These are phyloP conservation scores for Heliothis peltigera DNA, from an alignment of 2,888 invertebrate genomes.

Conservation along the genomic window DNA sequence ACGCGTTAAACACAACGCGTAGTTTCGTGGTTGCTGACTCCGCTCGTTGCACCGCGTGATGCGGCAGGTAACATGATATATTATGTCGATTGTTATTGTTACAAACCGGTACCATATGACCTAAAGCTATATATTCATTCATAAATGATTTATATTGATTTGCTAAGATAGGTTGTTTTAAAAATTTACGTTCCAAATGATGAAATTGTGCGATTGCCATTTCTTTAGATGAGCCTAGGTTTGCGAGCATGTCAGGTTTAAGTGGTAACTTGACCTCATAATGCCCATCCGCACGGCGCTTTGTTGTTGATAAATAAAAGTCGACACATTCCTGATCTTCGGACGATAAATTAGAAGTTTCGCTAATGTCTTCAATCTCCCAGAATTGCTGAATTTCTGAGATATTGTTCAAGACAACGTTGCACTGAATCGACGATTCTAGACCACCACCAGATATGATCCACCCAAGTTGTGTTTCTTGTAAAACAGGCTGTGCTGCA, in stretches of 20 bases:
- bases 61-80: constrained; percentile 3
- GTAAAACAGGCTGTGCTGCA: not conserved
- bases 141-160: constrained; percentile 15
- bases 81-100: not conserved
- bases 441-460: constrained; percentile 9
- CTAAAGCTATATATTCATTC: constrained; percentile 12
- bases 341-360: not conserved
- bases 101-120: constrained; percentile 10
- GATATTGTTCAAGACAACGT: constrained; percentile 6
- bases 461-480: constrained; percentile 15
- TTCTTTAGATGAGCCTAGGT: no score
- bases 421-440: constrained; percentile 9
- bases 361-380: constrained; percentile 18
- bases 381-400: constrained; percentile 18
- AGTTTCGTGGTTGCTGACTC: no score
- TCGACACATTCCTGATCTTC: constrained; percentile 14
- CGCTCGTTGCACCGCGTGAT: no score
- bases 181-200: no score
- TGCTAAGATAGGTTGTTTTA: constrained; percentile 4
- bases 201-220: no score
- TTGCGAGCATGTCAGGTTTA: no score
- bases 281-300: constrained; percentile 5
- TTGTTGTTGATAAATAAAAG: constrained; percentile 7
- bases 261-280: no score
- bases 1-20: no score